Evolutionary conservation across 2,113 vertebrate species (phyloP).

Genomic region (Ciconia stormi): DNA sequence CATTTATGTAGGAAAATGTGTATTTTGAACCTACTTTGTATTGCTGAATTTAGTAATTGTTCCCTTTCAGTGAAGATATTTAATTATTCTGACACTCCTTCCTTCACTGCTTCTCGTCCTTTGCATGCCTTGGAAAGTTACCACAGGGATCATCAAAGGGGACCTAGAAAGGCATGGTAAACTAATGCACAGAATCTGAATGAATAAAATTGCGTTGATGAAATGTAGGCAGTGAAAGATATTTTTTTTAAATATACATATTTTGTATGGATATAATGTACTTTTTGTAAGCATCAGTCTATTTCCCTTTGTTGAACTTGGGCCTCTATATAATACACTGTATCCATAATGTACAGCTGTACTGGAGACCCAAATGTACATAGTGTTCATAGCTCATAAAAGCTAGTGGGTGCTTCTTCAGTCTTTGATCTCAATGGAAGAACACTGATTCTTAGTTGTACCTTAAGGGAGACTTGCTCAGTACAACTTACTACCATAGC

Average conservation of each 20-base stretch:
- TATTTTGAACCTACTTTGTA: conserved; percentile 8
- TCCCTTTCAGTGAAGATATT: conserved; percentile 4
- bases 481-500: not conserved
- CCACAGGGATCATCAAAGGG: not conserved
- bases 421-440: not conserved
- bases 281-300: not conserved
- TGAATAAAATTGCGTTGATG: not conserved
- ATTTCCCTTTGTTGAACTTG: not conserved
- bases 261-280: not conserved
- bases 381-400: not conserved
- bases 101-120: not conserved
- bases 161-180: not conserved
- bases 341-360: not conserved
- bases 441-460: not conserved
- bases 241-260: not conserved
- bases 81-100: conserved; percentile 11
- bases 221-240: not conserved
- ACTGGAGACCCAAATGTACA: not conserved
- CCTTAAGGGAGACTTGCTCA: not conserved
- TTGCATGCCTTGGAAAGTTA: not conserved
- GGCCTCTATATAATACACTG: not conserved
- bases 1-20: not conserved
- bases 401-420: not conserved
- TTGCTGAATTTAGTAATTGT: conserved; percentile 17
- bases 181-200: not conserved